Evolutionary conservation across 2,888 invertebrate species (phyloP).

Genomic region (Rugalucina vietnamica): DNA sequence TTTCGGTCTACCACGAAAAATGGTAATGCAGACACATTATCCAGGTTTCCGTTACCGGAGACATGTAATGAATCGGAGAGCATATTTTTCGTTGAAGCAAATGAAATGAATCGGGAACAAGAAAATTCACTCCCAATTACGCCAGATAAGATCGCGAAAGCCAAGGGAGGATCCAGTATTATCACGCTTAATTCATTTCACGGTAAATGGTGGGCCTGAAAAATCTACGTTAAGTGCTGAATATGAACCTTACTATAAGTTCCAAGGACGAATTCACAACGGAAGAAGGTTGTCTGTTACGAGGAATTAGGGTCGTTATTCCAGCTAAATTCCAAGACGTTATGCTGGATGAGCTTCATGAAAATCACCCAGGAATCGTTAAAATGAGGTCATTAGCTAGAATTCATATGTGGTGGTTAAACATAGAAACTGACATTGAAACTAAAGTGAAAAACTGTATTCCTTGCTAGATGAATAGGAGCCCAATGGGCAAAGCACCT

Average conservation of each 20-base stretch:
- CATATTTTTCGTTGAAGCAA: conserved; percentile 18
- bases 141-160: not conserved
- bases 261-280: conserved; percentile 13
- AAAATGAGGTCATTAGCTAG: conserved; percentile 73
- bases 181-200: conserved; percentile 12
- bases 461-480: conserved; percentile 31
- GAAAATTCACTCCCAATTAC: not conserved
- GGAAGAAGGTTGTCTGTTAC: conserved; percentile 23
- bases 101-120: not conserved
- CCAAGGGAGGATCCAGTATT: conserved; percentile 7
- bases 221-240: not conserved
- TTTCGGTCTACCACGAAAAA: conserved; percentile 44
- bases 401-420: too few species aligned
- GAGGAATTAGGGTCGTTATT: conserved; percentile 7
- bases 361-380: too few species aligned
- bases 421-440: conserved; percentile 57
- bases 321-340: too few species aligned
- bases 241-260: not conserved
- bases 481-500: conserved; percentile 50
- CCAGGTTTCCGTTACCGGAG: conserved; percentile 53
- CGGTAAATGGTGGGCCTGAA: not conserved
- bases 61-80: not conserved
- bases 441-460: conserved; percentile 57
- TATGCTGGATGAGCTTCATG: too few species aligned
- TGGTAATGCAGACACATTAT: conserved; percentile 77